Evolutionary conservation across 1,140 invertebrate species (phyloP).

Genomic region (Pachyrhynchus sulphureomaculatus): DNA sequence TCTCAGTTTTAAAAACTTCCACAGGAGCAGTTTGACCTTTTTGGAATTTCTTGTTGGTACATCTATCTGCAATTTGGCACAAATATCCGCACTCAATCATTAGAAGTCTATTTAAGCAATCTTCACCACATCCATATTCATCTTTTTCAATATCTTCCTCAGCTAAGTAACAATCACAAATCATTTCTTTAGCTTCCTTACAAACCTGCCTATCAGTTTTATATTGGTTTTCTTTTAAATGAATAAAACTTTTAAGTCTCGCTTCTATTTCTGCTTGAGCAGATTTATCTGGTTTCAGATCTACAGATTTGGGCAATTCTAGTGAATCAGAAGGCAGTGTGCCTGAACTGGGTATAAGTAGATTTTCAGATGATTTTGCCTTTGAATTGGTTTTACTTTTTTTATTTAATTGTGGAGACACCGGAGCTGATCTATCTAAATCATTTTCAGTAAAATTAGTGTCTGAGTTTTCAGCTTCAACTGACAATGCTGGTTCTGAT

Average conservation of each 20-base stretch:
- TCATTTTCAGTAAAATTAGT: constrained; percentile 36
- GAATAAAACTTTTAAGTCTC: constrained; percentile 74
- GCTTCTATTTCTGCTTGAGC: constrained; percentile 64
- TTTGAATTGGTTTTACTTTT: constrained; percentile 20
- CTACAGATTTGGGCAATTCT: constrained; percentile 15
- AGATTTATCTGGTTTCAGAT: constrained; percentile 65
- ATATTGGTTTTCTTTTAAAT: constrained; percentile 84
- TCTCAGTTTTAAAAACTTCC: constrained; percentile 87
- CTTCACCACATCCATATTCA: constrained; percentile 87
- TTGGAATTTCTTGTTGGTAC: constrained; percentile 94
- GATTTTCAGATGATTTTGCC: constrained; percentile 29
- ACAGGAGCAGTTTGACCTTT: constrained; percentile 80
- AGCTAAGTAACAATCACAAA: constrained; percentile 91
- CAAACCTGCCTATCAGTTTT: constrained; percentile 75
- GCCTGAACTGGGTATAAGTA: background rate
- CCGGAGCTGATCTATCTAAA: constrained; percentile 23
- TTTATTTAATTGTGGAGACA: constrained; percentile 16
- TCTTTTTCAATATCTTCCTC: constrained; percentile 83
- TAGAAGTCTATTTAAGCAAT: constrained; percentile 94
- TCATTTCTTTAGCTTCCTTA: constrained; percentile 90
- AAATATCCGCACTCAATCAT: constrained; percentile 97
- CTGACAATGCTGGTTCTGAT: constrained; percentile 40
- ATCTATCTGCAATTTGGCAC: constrained; percentile 83
- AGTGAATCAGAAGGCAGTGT: background rate
- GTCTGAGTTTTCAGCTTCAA: constrained; percentile 34